These are phyloP conservation scores for Cryptotermes secundus DNA, from an alignment of 1,140 invertebrate genomes.

Conservation along the genomic window DNA sequence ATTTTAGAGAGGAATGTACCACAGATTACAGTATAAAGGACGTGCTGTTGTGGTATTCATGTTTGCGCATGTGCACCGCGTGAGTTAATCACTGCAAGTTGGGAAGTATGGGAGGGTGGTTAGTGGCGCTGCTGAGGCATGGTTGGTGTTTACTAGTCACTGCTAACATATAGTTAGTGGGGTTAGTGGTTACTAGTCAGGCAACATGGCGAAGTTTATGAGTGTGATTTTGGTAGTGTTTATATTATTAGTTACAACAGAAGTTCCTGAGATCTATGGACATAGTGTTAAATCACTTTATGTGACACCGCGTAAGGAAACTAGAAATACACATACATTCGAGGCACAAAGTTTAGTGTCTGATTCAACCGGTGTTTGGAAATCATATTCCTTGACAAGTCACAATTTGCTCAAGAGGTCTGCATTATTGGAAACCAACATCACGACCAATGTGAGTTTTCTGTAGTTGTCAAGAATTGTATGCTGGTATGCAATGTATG, in stretches of 20 bases:
- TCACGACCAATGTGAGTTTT: neutral
- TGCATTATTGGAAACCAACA: neutral
- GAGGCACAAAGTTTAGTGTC: neutral
- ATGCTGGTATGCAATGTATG: no score
- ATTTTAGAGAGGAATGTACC: no score
- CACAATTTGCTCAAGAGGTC: neutral
- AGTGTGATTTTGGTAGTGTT: neutral
- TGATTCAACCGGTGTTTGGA: neutral
- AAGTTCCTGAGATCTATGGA: neutral
- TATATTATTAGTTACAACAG: neutral
- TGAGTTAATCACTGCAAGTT: no score
- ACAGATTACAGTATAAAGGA: no score
- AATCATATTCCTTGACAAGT: neutral
- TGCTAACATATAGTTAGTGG: no score
- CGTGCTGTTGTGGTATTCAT: no score
- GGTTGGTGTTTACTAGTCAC: no score
- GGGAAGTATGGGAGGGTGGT: no score
- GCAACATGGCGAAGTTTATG: neutral
- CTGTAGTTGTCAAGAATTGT: neutral
- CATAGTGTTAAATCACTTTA: neutral
- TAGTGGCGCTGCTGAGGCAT: no score
- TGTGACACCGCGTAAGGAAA: neutral
- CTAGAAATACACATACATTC: neutral
- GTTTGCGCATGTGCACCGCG: no score
- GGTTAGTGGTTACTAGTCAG: neutral